Evolutionary conservation across 2,113 vertebrate species (phyloP), one percentile per base, ranked within the genome.

Genomic region (Phalacrocorax brasilianus): DNA sequence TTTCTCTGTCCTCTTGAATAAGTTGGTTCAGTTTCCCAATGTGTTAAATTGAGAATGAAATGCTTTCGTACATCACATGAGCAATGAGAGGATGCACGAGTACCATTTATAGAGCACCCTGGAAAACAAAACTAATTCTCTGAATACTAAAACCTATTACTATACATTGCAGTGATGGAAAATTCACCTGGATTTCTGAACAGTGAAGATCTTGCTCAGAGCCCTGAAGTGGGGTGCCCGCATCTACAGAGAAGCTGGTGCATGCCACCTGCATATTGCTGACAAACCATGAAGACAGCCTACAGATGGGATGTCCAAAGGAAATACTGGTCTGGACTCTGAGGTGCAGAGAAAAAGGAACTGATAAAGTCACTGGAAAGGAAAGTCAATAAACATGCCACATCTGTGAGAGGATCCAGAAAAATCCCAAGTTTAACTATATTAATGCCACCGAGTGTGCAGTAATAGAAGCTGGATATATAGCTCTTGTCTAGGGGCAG

Each of bases 391-490:
- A 92, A 81, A 83, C 93, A 81, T 92, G 45, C 68, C 76, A 81
- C 70, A 70, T 74, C 50, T 85, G 35, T 74, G 71, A 88, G 40
- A 82, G 86, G 76, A 93, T 95, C 82, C 82, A 91, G 76, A 91
- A 92, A 81, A 92, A 86, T 75, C 52, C 35, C 38, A 75, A n/a
- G 85, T 92, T 94, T 81, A 93, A 91, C 90, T 91, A 24, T 91
- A 94, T 93, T 88, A 90, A 88, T 67, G 47, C 61, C 72, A 77
- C 62, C 2, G 6, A 85, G 56, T 55, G 86, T 78, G 35, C 73
- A 92, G 86, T 93, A 93, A 90, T 38, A 85, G 65, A 86, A 94
- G 52, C 5, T 75, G 83, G 76, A 97, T 87, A 94, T 87, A 95
- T 61, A 85, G 86, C 76, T 86, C 73, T 71, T 91, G 93, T 93